phyloP scores from a whole-genome alignment of 2,113 vertebrate species.

The Puntigrus tetrazona region DNA sequence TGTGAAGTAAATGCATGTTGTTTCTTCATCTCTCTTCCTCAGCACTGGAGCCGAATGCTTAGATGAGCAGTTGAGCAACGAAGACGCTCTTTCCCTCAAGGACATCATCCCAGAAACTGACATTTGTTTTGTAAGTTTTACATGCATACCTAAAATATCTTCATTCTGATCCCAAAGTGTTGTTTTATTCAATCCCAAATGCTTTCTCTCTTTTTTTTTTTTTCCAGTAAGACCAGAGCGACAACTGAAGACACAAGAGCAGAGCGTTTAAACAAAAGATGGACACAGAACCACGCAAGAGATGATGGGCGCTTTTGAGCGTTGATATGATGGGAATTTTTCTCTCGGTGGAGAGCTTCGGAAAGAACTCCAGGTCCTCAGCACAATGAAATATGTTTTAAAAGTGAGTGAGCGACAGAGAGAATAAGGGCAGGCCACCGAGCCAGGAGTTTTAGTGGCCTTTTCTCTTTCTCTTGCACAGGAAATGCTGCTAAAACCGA shows the following conservation, averaged over 20 bases:
- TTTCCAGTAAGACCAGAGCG: conserved; percentile 62
- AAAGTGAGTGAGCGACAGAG: conserved; percentile 10
- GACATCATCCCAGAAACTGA: conserved; percentile 85
- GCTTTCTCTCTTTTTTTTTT: not conserved
- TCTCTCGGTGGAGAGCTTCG: conserved; percentile 23
- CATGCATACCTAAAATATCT: not conserved
- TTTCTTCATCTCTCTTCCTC: conserved; percentile 44
- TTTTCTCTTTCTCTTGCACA: conserved; percentile 42
- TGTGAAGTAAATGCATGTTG: not conserved
- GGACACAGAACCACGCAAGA: conserved; percentile 14
- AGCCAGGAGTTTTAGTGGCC: conserved; percentile 35
- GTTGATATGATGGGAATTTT: not conserved
- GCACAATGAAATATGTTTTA: conserved; percentile 11
- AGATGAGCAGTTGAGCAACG: conserved; percentile 68
- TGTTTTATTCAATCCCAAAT: not conserved
- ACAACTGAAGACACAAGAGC: conserved; percentile 15
- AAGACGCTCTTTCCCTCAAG: conserved; percentile 75
- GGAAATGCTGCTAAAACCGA: conserved; percentile 59
- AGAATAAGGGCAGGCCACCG: conserved; percentile 22
- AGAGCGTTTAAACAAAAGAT: not conserved
- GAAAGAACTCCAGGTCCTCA: conserved; percentile 18
- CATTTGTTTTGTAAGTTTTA: conserved; percentile 83
- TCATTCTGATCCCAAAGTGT: not conserved
- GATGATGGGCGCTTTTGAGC: conserved; percentile 44
- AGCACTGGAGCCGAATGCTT: conserved; percentile 69